Conservation (phyloP, 2,888 invertebrate genomes). For the Polydrusus cervinus region DNA sequence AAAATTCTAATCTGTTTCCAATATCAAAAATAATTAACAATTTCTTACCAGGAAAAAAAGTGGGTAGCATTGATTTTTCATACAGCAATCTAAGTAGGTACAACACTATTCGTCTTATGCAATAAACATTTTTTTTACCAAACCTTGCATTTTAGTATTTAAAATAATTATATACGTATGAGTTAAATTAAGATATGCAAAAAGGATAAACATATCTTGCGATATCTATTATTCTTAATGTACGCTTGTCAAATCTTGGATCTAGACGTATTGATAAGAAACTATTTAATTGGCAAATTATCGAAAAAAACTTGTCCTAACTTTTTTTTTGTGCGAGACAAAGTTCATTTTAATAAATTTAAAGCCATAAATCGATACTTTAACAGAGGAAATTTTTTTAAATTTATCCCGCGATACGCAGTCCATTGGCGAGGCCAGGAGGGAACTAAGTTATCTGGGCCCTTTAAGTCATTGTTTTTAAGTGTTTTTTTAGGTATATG, state of each 20-base stretch:
- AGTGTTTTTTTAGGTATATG: too few species aligned
- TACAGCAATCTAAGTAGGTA: constrained; percentile 10
- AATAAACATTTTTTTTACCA: constrained; percentile 15
- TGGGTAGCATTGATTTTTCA: constrained; percentile 42
- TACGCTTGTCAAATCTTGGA: constrained; percentile 7
- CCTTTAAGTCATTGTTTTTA: background rate
- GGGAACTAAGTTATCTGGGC: background rate
- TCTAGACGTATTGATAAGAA: constrained; percentile 15
- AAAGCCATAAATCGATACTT: background rate
- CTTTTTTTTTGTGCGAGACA: background rate
- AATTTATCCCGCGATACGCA: too few species aligned
- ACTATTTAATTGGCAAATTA: background rate
- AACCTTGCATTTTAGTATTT: constrained; percentile 10
- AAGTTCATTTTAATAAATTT: background rate
- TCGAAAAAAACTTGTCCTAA: background rate
- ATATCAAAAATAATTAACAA: constrained; percentile 36
- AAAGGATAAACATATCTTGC: constrained; percentile 8
- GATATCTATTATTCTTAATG: background rate
- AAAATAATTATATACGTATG: background rate
- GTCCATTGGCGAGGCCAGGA: too few species aligned
- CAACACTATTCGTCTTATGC: constrained; percentile 11
- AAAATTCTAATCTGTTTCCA: constrained; percentile 28
- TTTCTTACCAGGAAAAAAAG: constrained; percentile 29
- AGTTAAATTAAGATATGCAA: constrained; percentile 14
- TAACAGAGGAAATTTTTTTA: too few species aligned